Base-by-base conservation (phyloP, 2,888 invertebrate genomes). In the Hirtodrosophila alboralis region DNA sequence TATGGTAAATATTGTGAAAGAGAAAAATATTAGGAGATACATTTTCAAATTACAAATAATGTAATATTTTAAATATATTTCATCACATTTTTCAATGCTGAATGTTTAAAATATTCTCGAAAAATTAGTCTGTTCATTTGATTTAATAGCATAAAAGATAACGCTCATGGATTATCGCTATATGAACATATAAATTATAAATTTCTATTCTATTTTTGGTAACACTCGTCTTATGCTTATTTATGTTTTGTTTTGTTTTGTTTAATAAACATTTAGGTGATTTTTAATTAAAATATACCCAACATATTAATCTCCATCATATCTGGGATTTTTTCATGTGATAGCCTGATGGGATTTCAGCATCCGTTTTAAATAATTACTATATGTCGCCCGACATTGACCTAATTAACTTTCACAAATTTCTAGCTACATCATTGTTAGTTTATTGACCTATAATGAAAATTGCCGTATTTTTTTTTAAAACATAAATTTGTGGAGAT, bases 401-500 rank as follows among this genome's bases (percentile, higher is more conserved):
- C 83, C 67, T 36, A 84, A 56, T 64, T 70, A 61, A 62, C 67
- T 48, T 84, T 74, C 38, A 23, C 54, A 70, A 57, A 34, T 47
- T 60, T 74, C 33, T 12, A 62, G 41, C 48, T n/a, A 38, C 40
- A 41, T 52, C 14, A 52, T 16, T 37, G 5, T 26, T 43, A 47
- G 84, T 66, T 78, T 80, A 70, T 67, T 80, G 74, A 73, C 65
- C 66, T 66, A 61, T 41, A 52, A 58, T 30, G 27, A 1, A 33
- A 47, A 31, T 23, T 47, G 31, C 13, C 18, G 6, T 21, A 27
- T 52, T 37, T 14, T 26, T 34, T 34, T 10, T n/a, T n/a, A n/a
- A n/a, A n/a, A n/a, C n/a, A n/a, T n/a, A n/a, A n/a, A n/a, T n/a
- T n/a, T n/a, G n/a, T n/a, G n/a, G n/a, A n/a, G n/a, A n/a, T 7